Percentiles rank a stretch among this genome's conserved stretches.
These are phyloP conservation scores for Boleophthalmus pectinirostris DNA, from an alignment of 2,113 vertebrate genomes.

Conservation along the genomic window DNA sequence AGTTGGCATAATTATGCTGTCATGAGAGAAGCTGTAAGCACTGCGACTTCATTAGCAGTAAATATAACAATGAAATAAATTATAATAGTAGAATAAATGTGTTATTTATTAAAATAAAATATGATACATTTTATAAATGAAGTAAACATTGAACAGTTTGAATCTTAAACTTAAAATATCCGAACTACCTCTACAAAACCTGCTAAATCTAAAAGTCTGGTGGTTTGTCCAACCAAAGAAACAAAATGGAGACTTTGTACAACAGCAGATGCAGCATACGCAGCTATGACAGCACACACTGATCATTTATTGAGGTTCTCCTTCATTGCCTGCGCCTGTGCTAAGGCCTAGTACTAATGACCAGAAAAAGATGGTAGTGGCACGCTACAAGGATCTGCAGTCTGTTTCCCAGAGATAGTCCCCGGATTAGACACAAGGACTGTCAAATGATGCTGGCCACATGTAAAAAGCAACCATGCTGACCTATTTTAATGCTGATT, in stretches of 20 bases:
- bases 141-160: too few relatives aligned
- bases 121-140: too few relatives aligned
- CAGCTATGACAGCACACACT: conserved; percentile 51
- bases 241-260: conserved; percentile 39
- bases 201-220: background rate
- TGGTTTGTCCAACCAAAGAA: conserved; percentile 31
- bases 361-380: conserved; percentile 63
- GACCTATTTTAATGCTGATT: conserved; percentile 48
- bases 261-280: conserved; percentile 49
- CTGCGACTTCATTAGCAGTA: conserved; percentile 73
- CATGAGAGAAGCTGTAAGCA: conserved; percentile 69
- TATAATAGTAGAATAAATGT: conserved; percentile 6
- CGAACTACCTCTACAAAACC: too few relatives aligned
- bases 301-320: conserved; percentile 72
- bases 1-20: conserved; percentile 77
- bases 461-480: conserved; percentile 33
- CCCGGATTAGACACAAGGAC: conserved; percentile 53
- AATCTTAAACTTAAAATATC: too few relatives aligned
- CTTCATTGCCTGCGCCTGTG: conserved; percentile 63
- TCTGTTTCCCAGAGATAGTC: conserved; percentile 59
- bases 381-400: conserved; percentile 53
- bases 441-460: conserved; percentile 53
- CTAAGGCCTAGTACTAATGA: conserved; percentile 60
- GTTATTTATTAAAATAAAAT: too few relatives aligned
- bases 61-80: conserved; percentile 17